phyloP scores from a whole-genome alignment of 2,888 invertebrate species.

The Harpalus rubripes region DNA sequence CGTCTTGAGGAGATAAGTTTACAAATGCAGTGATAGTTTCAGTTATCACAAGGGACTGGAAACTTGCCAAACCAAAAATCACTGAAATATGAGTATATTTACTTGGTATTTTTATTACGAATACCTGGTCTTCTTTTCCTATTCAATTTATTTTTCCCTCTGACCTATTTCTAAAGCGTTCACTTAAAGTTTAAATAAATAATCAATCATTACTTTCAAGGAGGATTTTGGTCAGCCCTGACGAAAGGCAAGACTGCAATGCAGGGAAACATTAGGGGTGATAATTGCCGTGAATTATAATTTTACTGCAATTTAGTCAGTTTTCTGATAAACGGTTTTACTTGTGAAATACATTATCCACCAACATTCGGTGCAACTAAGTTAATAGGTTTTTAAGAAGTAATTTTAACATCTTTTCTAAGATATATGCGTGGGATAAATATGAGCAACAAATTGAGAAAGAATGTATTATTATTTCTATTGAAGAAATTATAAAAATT shows the following conservation, averaged over 20 bases:
- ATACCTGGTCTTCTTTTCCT: not conserved
- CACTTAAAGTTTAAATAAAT: not conserved
- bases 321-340: not conserved
- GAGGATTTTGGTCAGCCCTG: not conserved
- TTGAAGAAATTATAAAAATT: too few relatives aligned
- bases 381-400: too few relatives aligned
- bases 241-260: not conserved
- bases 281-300: not conserved
- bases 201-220: slow-evolving; percentile 9
- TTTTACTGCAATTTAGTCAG: not conserved
- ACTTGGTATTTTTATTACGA: slow-evolving; percentile 20
- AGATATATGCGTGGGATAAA: too few relatives aligned
- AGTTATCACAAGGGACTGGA: slow-evolving; percentile 8
- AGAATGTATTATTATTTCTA: too few relatives aligned
- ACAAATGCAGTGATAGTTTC: slow-evolving; percentile 25
- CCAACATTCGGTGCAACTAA: too few relatives aligned
- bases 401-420: too few relatives aligned
- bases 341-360: not conserved
- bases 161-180: not conserved
- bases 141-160: slow-evolving; percentile 1
- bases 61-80: slow-evolving; percentile 29
- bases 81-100: slow-evolving; percentile 20
- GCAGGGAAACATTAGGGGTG: not conserved
- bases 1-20: slow-evolving; percentile 5
- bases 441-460: too few relatives aligned